phyloP scores from a whole-genome alignment of 2,113 vertebrate species.

The Thamnophis sirtalis region DNA sequence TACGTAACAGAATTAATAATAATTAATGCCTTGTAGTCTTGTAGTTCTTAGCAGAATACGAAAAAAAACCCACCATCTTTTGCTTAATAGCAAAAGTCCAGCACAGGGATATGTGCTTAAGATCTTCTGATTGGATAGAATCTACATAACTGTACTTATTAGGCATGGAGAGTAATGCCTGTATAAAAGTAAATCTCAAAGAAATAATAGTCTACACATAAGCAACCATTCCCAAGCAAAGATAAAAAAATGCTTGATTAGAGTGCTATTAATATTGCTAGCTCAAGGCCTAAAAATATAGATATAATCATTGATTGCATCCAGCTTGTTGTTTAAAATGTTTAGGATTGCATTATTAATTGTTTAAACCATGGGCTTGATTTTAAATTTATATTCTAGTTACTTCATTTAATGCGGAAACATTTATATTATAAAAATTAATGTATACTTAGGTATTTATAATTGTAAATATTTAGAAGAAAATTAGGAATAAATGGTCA shows the following conservation, averaged over 20 bases:
- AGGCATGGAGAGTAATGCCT: background rate
- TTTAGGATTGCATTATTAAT: background rate
- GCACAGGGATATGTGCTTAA: background rate
- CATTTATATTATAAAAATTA: background rate
- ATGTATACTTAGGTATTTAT: background rate
- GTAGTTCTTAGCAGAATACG: background rate
- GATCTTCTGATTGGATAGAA: background rate
- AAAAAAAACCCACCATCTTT: background rate
- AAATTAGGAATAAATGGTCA: background rate
- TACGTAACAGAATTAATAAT: background rate
- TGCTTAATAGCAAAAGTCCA: background rate
- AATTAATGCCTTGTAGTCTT: background rate
- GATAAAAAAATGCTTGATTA: background rate
- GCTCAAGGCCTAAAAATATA: background rate
- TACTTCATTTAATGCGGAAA: background rate
- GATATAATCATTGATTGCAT: background rate
- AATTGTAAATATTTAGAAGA: background rate
- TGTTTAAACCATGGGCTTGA: conserved; percentile 8
- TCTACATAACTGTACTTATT: background rate
- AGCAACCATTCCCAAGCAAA: background rate
- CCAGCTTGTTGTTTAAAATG: background rate
- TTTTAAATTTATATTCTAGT: background rate
- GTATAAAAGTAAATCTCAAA: background rate
- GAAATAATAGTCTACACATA: background rate
- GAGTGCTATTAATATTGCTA: background rate